phyloP scores from a whole-genome alignment of 1,140 invertebrate species.

The Goniozus legneri region DNA sequence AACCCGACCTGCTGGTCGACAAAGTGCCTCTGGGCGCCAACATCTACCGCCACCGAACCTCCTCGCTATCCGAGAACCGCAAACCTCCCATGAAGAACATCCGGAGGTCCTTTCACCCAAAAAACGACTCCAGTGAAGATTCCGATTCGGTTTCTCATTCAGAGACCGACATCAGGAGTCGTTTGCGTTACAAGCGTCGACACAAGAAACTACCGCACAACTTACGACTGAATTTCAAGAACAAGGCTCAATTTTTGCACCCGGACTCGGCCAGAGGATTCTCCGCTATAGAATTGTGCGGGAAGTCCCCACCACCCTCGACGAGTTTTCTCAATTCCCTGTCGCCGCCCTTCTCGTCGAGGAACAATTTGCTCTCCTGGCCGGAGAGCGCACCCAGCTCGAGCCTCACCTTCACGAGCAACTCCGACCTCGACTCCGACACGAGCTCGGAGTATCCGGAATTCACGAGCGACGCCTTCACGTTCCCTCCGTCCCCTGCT shows the following conservation, averaged over 20 bases:
- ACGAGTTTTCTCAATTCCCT: slow-evolving; percentile 50
- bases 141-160: slow-evolving; percentile 51
- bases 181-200: slow-evolving; percentile 37
- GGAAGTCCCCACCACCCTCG: slow-evolving; percentile 49
- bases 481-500: slow-evolving; percentile 48
- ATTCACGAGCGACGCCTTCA: slow-evolving; percentile 45
- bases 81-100: slow-evolving; percentile 38
- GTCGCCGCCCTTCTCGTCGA: slow-evolving; percentile 47
- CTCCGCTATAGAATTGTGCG: slow-evolving; percentile 37
- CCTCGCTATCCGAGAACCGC: slow-evolving; percentile 42
- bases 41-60: slow-evolving; percentile 44
- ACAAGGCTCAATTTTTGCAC: slow-evolving; percentile 34
- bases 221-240: slow-evolving; percentile 41
- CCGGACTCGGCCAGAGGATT: slow-evolving; percentile 36
- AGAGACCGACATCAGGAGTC: slow-evolving; percentile 46
- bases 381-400: slow-evolving; percentile 50
- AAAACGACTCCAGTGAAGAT: slow-evolving; percentile 48
- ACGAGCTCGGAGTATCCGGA: slow-evolving; percentile 52
- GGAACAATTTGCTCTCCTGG: slow-evolving; percentile 46
- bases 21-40: slow-evolving; percentile 22
- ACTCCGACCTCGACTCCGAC: slow-evolving; percentile 48
- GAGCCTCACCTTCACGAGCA: slow-evolving; percentile 50
- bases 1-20: slow-evolving; percentile 25
- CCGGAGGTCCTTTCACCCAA: slow-evolving; percentile 44
- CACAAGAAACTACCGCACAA: slow-evolving; percentile 40